phyloP scores from a whole-genome alignment of 2,797 vertebrate genomes.

The Betta splendens region DNA sequence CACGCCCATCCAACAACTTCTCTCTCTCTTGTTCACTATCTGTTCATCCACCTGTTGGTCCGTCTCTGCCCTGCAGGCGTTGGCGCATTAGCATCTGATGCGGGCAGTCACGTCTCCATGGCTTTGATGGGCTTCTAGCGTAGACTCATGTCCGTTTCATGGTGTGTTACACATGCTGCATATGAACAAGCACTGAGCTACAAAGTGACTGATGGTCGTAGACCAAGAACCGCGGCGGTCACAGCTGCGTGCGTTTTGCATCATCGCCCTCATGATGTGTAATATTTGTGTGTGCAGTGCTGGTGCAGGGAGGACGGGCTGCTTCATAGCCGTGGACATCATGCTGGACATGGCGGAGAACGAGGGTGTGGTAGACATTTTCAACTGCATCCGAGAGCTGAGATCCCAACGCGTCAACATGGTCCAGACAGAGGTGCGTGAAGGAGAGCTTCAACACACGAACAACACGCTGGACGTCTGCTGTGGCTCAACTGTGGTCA shows the following conservation, averaged over 20 bases:
- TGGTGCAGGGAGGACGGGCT: conserved; percentile 94
- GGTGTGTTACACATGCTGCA: background rate
- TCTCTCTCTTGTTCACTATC: conserved; percentile 9
- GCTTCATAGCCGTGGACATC: conserved; percentile 97
- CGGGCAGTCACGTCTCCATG: conserved; percentile 34
- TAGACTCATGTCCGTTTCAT: background rate
- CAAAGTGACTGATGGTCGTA: too few relatives aligned
- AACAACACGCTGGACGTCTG: too few relatives aligned
- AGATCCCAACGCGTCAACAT: conserved; percentile 95
- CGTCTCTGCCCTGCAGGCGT: conserved; percentile 24
- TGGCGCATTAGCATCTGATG: conserved; percentile 57
- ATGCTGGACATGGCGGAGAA: conserved; percentile 99
- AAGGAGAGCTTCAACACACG: too few relatives aligned
- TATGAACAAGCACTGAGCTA: background rate
- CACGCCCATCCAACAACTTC: conserved; percentile 35
- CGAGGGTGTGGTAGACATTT: conserved; percentile 96
- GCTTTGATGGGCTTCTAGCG: background rate
- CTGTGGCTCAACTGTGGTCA: too few relatives aligned
- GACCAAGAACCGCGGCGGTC: too few relatives aligned
- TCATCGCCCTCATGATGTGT: too few relatives aligned
- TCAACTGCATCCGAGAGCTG: conserved; percentile 97
- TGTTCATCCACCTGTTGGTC: conserved; percentile 37
- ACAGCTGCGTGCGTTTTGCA: too few relatives aligned
- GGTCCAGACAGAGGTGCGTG: conserved; percentile 93
- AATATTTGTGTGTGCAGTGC: conserved; percentile 77